Evolutionary conservation across 2,113 vertebrate genomes (phyloP).

Genomic region (Nematolebias whitei): DNA sequence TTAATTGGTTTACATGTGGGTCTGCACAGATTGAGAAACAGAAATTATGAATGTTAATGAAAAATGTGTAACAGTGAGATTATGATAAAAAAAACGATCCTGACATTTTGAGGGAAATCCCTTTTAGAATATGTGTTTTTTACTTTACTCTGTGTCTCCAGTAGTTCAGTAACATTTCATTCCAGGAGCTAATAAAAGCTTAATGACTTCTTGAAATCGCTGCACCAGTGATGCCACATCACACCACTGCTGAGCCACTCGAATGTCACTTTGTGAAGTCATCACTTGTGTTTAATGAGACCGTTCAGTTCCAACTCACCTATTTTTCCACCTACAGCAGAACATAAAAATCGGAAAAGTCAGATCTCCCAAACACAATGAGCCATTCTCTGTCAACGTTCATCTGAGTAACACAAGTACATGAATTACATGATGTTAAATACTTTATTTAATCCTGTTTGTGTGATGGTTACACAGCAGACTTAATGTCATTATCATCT

Average conservation of each 20-base stretch:
- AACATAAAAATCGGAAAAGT: conserved; percentile 6
- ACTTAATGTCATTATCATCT: background rate
- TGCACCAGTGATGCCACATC: conserved; percentile 31
- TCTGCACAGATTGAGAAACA: background rate
- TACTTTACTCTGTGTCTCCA: background rate
- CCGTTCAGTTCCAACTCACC: background rate
- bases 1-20: background rate
- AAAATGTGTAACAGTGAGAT: background rate
- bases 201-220: conserved; percentile 13
- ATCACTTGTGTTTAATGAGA: conserved; percentile 34
- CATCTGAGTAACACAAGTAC: background rate
- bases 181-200: conserved; percentile 16
- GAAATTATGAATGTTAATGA: background rate
- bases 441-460: background rate
- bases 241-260: conserved; percentile 30
- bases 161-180: background rate
- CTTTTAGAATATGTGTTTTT: background rate
- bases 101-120: background rate
- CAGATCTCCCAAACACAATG: background rate
- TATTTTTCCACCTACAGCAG: conserved; percentile 5
- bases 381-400: background rate
- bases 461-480: background rate
- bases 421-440: background rate
- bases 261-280: conserved; percentile 35
- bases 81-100: background rate